phyloP scores from a whole-genome alignment of 1,140 invertebrate species.

The Probaryconus sp. region DNA sequence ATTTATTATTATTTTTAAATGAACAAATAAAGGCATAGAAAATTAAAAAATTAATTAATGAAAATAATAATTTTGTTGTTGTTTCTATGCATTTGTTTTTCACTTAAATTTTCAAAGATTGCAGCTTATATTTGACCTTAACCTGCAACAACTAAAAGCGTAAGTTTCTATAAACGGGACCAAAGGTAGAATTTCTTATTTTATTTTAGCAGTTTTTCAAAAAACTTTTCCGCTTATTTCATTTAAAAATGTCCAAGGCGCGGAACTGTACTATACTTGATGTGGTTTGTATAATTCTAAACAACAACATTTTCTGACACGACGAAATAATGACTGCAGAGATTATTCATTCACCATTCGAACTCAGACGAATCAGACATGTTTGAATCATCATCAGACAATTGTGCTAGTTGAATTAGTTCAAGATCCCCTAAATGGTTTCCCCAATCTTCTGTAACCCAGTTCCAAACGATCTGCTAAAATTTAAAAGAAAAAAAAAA shows the following conservation, averaged over 20 bases:
- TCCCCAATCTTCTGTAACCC: conserved; percentile 14
- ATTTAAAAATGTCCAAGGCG: background rate
- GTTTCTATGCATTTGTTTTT: background rate
- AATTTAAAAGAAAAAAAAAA: too few relatives aligned
- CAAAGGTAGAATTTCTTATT: conserved; percentile 74
- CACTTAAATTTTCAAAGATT: too few relatives aligned
- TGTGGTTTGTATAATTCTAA: conserved; percentile 1
- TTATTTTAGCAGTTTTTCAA: too few relatives aligned
- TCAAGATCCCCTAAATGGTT: conserved; percentile 13
- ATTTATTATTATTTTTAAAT: too few relatives aligned
- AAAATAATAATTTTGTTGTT: too few relatives aligned
- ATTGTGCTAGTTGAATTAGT: background rate
- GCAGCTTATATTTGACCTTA: conserved; percentile 26
- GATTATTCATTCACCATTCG: conserved; percentile 23
- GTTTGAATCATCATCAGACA: conserved; percentile 80
- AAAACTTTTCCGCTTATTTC: conserved; percentile 6
- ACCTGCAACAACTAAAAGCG: conserved; percentile 50
- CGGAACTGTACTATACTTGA: background rate
- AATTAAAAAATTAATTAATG: too few relatives aligned
- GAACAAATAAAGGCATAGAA: too few relatives aligned
- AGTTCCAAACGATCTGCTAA: conserved; percentile 23
- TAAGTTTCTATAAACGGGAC: conserved; percentile 76
- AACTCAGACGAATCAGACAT: conserved; percentile 68
- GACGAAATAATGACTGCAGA: conserved; percentile 47
- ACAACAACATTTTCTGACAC: conserved; percentile 38